Percentiles rank a stretch among this genome's conserved stretches.
Conservation (phyloP, 2,797 vertebrate species). For the Melanotaenia nigrans region DNA sequence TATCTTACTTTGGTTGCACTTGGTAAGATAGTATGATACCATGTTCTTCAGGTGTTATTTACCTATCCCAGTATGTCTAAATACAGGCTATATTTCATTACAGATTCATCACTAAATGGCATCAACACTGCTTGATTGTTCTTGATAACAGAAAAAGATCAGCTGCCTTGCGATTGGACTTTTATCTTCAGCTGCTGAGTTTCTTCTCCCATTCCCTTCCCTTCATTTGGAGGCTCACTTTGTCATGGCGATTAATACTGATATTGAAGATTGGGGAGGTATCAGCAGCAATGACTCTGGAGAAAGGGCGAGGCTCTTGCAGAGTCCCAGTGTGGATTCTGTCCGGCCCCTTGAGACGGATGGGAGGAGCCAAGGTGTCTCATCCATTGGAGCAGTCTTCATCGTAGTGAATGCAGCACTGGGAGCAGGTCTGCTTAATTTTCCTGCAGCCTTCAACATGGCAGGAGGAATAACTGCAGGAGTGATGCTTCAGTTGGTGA, state of each 20-base stretch:
- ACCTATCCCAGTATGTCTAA: neutral
- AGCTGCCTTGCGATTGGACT: constrained; percentile 16
- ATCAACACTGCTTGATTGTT: constrained; percentile 6
- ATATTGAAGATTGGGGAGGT: constrained; percentile 84
- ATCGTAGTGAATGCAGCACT: constrained; percentile 97
- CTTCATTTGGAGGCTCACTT: constrained; percentile 41
- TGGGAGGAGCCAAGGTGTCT: constrained; percentile 78
- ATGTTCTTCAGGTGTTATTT: neutral
- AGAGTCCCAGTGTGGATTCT: constrained; percentile 90
- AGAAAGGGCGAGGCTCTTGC: constrained; percentile 90
- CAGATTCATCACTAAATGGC: constrained; percentile 37
- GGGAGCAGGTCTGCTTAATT: constrained; percentile 95
- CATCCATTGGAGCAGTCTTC: constrained; percentile 87
- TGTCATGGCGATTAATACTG: constrained; percentile 87
- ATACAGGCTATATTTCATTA: constrained; percentile 28
- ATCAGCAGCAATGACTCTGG: constrained; percentile 85
- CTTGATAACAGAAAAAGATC: constrained; percentile 13
- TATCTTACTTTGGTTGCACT: neutral
- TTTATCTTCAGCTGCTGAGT: neutral
- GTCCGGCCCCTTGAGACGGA: constrained; percentile 66
- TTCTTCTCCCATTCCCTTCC: constrained; percentile 9
- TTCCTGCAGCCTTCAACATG: constrained; percentile 94
- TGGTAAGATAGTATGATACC: constrained; percentile 2
- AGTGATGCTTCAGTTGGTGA: constrained; percentile 92
- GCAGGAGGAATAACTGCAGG: constrained; percentile 91